These are phyloP conservation scores for Channa argus DNA, from an alignment of 2,113 vertebrate genomes.

Conservation along the genomic window DNA sequence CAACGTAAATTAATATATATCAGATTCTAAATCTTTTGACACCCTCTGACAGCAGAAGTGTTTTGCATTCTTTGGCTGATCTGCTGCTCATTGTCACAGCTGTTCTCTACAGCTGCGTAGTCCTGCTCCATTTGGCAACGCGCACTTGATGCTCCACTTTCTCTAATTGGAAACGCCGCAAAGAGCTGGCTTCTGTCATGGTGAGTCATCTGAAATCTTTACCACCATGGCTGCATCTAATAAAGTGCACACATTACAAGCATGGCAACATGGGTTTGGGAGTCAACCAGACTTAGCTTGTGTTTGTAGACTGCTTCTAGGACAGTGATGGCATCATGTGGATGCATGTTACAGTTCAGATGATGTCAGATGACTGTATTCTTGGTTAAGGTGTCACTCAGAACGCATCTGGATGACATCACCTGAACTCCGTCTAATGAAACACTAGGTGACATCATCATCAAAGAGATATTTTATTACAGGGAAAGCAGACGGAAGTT, in stretches of 20 bases:
- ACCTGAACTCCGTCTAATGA: too few species aligned
- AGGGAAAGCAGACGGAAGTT: too few species aligned
- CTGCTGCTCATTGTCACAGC: conserved; percentile 25
- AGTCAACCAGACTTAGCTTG: conserved; percentile 8
- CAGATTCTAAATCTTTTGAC: conserved; percentile 20
- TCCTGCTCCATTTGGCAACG: conserved; percentile 27
- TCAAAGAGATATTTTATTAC: not conserved
- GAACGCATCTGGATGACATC: too few species aligned
- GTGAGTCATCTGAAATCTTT: conserved; percentile 25
- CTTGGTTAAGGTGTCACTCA: too few species aligned
- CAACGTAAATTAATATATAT: not conserved
- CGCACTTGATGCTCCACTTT: not conserved
- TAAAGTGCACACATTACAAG: conserved; percentile 15
- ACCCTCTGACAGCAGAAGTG: conserved; percentile 21
- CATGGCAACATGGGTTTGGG: conserved; percentile 2
- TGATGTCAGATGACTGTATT: too few species aligned
- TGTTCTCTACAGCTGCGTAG: conserved; percentile 56
- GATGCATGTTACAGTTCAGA: too few species aligned
- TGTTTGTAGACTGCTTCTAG: not conserved
- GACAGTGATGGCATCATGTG: too few species aligned
- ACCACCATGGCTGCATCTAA: conserved; percentile 10
- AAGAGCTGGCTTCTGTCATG: not conserved
- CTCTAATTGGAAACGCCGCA: not conserved
- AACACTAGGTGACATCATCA: too few species aligned
- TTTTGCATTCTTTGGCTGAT: conserved; percentile 37